Percentiles rank a stretch among this genome's conserved stretches.
These are phyloP conservation scores for Nymphalis c-album DNA, from an alignment of 2,888 invertebrate species.

Conservation along the genomic window DNA sequence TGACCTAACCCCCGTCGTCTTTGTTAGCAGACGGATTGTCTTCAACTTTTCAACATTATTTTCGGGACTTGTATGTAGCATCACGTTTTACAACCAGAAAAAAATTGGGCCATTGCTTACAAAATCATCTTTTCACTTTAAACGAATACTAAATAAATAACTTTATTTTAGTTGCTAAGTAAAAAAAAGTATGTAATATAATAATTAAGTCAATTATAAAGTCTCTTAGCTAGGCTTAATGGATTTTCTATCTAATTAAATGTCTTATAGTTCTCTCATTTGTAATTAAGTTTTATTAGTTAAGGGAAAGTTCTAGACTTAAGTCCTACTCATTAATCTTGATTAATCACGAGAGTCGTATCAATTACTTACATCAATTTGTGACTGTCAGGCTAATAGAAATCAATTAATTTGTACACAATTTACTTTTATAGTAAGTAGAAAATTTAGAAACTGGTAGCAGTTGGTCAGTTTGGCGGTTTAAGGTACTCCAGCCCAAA, in stretches of 20 bases:
- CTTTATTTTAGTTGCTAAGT: no score
- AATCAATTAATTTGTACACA: conserved; percentile 18
- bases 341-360: conserved; percentile 22
- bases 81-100: not conserved
- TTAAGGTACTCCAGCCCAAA: no score
- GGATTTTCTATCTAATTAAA: not conserved
- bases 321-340: conserved; percentile 17
- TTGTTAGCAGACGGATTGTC: not conserved
- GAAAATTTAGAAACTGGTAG: no score
- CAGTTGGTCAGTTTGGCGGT: no score
- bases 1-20: not conserved
- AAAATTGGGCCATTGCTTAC: not conserved
- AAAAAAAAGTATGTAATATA: no score
- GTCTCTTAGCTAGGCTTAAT: not conserved
- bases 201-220: no score
- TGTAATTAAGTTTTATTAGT: conserved; percentile 19
- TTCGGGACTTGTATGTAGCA: not conserved
- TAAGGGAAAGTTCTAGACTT: conserved; percentile 10
- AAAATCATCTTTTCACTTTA: not conserved
- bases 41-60: not conserved
- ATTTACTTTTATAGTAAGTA: not conserved
- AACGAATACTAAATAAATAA: not conserved
- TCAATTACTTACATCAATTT: conserved; percentile 21
- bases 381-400: conserved; percentile 19
- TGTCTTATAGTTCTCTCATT: not conserved